Percentiles rank a stretch among this genome's conserved stretches.
phyloP scores from a whole-genome alignment of 1,140 invertebrate species.

The Cylas formicarius region DNA sequence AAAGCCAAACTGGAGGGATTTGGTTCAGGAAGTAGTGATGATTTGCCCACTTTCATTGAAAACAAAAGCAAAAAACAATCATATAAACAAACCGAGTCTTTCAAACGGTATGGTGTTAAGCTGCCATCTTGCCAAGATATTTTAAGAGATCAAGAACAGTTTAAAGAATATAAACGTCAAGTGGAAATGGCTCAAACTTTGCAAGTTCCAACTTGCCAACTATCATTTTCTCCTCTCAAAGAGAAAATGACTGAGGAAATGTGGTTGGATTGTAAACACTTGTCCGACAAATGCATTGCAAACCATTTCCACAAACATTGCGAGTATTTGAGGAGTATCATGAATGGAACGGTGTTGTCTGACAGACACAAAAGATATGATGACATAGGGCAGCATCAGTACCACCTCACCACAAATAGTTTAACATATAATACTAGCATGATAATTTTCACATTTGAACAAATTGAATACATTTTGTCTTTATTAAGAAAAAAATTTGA shows the following conservation, averaged over 20 bases:
- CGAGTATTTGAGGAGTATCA: slow-evolving; percentile 16
- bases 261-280: slow-evolving; percentile 26
- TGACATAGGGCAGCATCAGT: slow-evolving; percentile 1
- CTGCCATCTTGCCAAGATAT: slow-evolving; percentile 25
- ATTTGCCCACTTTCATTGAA: slow-evolving; percentile 9
- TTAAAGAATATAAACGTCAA: slow-evolving; percentile 14
- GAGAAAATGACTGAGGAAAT: not conserved
- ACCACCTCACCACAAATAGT: slow-evolving; percentile 11
- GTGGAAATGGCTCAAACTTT: slow-evolving; percentile 13
- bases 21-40: slow-evolving; percentile 8
- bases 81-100: slow-evolving; percentile 8
- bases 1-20: slow-evolving; percentile 1
- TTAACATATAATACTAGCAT: slow-evolving; percentile 26
- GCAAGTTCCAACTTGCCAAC: slow-evolving; percentile 3
- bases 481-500: slow-evolving; percentile 23
- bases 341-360: slow-evolving; percentile 15
- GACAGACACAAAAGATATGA: slow-evolving; percentile 22
- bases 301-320: slow-evolving; percentile 17
- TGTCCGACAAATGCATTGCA: slow-evolving; percentile 17
- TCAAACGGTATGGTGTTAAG: slow-evolving; percentile 22
- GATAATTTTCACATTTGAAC: slow-evolving; percentile 25
- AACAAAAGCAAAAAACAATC: slow-evolving; percentile 3
- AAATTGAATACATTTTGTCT: slow-evolving; percentile 18
- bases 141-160: slow-evolving; percentile 16
- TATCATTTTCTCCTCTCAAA: slow-evolving; percentile 5